A percentile compares a stretch with the other conserved stretches of the same genome.
Evolutionary conservation across 2,888 invertebrate genomes (phyloP).

Genomic region (Coremacera marginata): DNA sequence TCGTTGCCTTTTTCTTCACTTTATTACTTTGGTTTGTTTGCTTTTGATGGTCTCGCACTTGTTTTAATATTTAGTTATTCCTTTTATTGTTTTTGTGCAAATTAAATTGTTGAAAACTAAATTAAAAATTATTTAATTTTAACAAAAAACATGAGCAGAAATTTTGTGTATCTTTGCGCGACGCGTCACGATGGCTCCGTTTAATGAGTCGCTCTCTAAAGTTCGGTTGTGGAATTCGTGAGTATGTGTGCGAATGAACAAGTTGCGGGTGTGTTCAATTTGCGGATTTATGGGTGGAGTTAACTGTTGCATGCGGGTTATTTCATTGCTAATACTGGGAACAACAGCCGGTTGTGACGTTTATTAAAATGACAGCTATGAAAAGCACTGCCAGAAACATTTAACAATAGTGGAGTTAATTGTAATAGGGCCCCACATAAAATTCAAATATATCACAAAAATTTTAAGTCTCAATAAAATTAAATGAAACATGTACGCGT

Average conservation of each 20-base stretch:
- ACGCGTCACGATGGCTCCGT: conserved; percentile 43
- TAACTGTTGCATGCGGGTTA: conserved; percentile 25
- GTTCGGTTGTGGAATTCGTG: conserved; percentile 1
- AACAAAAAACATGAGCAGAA: conserved; percentile 43
- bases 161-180: conserved; percentile 46
- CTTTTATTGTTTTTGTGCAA: not conserved
- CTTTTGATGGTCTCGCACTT: conserved; percentile 27
- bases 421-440: no score
- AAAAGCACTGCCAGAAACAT: no score
- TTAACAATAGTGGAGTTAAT: no score
- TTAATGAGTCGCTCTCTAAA: conserved; percentile 20
- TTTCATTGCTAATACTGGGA: not conserved
- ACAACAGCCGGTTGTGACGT: no score
- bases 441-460: no score
- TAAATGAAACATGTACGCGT: no score
- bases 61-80: conserved; percentile 40
- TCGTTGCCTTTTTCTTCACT: conserved; percentile 29
- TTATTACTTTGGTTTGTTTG: conserved; percentile 38
- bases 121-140: conserved; percentile 23
- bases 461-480: no score
- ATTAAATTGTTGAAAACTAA: conserved; percentile 14
- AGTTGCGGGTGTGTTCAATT: conserved; percentile 16
- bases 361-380: no score
- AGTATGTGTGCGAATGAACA: not conserved
- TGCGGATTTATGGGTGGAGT: conserved; percentile 13